Evolutionary conservation across 2,888 invertebrate species (phyloP).

Genomic region (Morpho achilles): DNA sequence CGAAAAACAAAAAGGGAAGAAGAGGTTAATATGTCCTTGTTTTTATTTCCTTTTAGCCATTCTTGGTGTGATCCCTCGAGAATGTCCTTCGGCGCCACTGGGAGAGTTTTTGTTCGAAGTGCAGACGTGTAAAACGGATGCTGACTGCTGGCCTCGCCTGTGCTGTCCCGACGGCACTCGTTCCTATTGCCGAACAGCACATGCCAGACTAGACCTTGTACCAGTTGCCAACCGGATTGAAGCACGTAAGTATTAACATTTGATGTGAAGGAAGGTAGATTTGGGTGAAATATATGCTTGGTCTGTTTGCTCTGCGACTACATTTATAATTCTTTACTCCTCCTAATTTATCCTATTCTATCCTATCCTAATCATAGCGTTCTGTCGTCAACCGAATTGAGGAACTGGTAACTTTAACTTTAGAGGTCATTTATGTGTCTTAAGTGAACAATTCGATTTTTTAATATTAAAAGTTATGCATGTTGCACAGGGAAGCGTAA

Average conservation of each 20-base stretch:
- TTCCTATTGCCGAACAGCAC: constrained; percentile 85
- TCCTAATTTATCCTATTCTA: no score
- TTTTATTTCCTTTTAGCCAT: constrained; percentile 66
- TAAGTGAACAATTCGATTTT: no score
- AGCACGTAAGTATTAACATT: constrained; percentile 71
- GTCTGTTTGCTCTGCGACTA: no score
- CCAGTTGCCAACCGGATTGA: constrained; percentile 82
- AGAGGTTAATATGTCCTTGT: not conserved
- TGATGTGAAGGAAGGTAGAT: not conserved
- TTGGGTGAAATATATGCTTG: no score
- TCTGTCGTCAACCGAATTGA: no score
- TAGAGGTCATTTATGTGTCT: no score
- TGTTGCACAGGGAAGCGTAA: no score
- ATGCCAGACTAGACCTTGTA: constrained; percentile 82
- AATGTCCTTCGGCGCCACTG: constrained; percentile 83
- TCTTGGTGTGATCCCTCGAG: constrained; percentile 84
- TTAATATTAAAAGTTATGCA: no score
- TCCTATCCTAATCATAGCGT: no score
- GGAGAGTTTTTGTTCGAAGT: constrained; percentile 85
- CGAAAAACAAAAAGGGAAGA: not conserved
- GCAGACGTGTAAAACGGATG: constrained; percentile 82
- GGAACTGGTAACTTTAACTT: no score
- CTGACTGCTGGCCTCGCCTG: constrained; percentile 86
- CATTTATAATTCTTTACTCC: no score
- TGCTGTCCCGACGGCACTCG: constrained; percentile 86